phyloP scores from a whole-genome alignment of 2,888 invertebrate species.

The Caenorhabditis sinica region DNA sequence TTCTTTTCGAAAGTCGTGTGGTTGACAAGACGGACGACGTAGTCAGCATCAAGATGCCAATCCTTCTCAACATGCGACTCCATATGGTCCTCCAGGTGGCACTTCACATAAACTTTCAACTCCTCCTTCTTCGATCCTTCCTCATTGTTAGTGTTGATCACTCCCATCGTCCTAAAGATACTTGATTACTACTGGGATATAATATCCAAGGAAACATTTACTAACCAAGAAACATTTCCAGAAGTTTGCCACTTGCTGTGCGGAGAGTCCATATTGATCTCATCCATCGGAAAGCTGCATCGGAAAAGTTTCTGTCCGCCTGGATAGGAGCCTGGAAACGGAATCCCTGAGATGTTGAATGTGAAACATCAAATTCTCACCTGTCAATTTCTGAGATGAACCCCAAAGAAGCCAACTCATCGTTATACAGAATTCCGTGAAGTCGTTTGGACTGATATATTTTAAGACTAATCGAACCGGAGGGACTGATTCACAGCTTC shows the following conservation, averaged over 20 bases:
- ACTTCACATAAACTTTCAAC: constrained; percentile 9
- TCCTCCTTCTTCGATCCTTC: not conserved
- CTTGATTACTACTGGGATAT: not conserved
- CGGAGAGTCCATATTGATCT: not conserved
- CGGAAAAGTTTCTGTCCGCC: constrained; percentile 40
- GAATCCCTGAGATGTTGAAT: too few relatives aligned
- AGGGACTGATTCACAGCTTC: too few relatives aligned
- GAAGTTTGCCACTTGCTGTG: constrained; percentile 23
- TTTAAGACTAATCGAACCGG: too few relatives aligned
- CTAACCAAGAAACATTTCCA: constrained; percentile 29
- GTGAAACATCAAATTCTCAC: too few relatives aligned
- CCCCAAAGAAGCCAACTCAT: constrained; percentile 26
- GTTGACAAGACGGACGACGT: constrained; percentile 32
- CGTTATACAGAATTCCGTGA: not conserved
- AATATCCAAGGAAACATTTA: not conserved
- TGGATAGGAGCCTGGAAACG: constrained; percentile 22
- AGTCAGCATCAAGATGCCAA: constrained; percentile 34
- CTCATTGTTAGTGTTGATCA: not conserved
- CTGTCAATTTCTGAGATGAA: constrained; percentile 23
- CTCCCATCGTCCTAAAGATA: not conserved
- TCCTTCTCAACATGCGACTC: not conserved
- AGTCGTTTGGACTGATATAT: too few relatives aligned
- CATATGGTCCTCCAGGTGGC: constrained; percentile 15
- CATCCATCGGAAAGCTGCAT: constrained; percentile 14
- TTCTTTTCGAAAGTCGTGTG: not conserved